These are phyloP conservation scores for Heteronetta atricapilla DNA, from an alignment of 2,113 vertebrate genomes.

Conservation along the genomic window DNA sequence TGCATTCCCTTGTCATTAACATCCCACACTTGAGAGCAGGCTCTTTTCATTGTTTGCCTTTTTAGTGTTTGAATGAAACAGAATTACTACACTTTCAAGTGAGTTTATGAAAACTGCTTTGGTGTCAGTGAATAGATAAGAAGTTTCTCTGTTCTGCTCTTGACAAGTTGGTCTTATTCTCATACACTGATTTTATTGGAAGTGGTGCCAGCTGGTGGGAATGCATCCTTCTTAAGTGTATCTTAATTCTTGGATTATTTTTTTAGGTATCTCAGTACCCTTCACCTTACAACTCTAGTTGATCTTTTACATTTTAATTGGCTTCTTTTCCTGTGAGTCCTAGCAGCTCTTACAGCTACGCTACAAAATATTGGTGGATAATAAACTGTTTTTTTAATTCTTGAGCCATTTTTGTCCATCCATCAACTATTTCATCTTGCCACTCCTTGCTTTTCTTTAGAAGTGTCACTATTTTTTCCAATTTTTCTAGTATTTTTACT, in stretches of 20 bases:
- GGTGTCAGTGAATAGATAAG: background rate
- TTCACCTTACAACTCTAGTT: background rate
- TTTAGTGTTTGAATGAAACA: conserved; percentile 5
- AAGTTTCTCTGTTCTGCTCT: background rate
- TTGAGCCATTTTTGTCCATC: background rate
- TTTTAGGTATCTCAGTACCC: background rate
- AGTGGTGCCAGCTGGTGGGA: background rate
- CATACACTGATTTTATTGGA: background rate
- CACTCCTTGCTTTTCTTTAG: background rate
- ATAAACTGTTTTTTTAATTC: background rate
- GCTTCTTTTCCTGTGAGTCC: background rate
- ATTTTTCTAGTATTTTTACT: background rate
- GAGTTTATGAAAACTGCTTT: conserved; percentile 14
- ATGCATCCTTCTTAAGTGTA: background rate
- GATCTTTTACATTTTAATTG: background rate
- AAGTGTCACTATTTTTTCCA: background rate
- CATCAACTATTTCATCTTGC: background rate
- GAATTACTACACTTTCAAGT: background rate
- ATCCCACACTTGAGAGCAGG: background rate
- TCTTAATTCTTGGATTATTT: background rate
- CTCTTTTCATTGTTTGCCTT: background rate
- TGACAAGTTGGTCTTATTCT: background rate
- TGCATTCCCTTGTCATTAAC: background rate
- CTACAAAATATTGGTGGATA: background rate
- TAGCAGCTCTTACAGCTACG: background rate